Conservation (phyloP, 2,113 vertebrate genomes). For the Todiramphus chloris region DNA sequence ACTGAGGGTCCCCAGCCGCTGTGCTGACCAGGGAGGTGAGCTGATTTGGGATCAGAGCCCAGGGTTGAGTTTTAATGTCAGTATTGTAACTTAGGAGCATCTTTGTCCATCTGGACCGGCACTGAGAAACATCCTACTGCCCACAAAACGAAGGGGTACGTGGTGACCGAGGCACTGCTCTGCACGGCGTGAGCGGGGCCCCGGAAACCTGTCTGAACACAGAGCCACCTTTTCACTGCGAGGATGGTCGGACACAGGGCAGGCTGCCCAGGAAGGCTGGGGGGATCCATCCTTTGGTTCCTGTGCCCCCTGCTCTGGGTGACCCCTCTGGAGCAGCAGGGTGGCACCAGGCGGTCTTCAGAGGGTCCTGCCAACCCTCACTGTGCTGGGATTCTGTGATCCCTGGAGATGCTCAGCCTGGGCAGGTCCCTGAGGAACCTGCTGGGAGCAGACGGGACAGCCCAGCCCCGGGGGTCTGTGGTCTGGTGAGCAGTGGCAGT, state of each 20-base stretch:
- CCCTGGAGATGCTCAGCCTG: neutral
- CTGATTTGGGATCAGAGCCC: neutral
- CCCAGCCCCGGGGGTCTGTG: neutral
- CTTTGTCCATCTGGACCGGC: neutral
- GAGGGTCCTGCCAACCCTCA: neutral
- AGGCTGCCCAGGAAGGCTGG: neutral
- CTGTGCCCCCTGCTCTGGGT: neutral
- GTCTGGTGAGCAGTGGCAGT: rapidly evolving
- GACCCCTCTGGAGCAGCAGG: too few species aligned
- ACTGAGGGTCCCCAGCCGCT: neutral
- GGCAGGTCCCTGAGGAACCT: rapidly evolving
- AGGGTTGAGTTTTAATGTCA: neutral
- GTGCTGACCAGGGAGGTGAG: neutral
- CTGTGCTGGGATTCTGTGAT: neutral
- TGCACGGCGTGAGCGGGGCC: rapidly evolving
- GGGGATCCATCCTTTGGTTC: neutral
- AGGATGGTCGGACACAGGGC: rapidly evolving
- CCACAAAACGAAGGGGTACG: rapidly evolving
- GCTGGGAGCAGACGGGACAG: neutral
- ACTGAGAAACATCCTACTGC: neutral
- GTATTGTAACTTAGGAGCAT: too few species aligned
- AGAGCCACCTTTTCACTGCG: rapidly evolving
- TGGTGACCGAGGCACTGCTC: rapidly evolving
- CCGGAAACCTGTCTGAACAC: neutral
- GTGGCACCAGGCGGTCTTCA: neutral